Evolutionary conservation across 2,113 vertebrate species (phyloP).

Genomic region (Sebastes schlegelii): DNA sequence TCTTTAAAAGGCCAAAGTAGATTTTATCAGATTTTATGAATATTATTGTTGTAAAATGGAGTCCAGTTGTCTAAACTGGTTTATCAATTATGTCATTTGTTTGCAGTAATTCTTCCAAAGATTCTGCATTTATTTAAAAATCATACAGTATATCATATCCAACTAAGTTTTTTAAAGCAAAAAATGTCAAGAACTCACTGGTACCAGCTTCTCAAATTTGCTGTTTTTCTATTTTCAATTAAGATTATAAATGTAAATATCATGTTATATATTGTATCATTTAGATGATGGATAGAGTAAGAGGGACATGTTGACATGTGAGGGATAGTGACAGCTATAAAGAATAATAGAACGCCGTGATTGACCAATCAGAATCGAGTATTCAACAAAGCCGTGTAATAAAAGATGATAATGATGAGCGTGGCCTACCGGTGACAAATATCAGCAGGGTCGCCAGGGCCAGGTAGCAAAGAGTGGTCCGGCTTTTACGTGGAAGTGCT

Average conservation of each 20-base stretch:
- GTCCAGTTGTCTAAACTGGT: not conserved
- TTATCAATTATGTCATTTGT: not conserved
- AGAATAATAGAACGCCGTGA: too few species aligned
- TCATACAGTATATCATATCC: not conserved
- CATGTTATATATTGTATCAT: not conserved
- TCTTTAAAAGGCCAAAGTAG: not conserved
- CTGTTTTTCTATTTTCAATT: not conserved
- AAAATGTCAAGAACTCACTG: not conserved
- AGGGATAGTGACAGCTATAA: too few species aligned
- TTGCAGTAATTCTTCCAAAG: not conserved
- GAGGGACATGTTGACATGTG: not conserved
- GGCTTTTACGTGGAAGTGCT: not conserved
- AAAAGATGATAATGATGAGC: not conserved
- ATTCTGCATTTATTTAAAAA: not conserved
- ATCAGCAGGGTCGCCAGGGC: constrained; percentile 74
- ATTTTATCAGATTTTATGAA: not conserved
- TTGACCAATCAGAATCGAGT: too few species aligned
- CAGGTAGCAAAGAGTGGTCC: constrained; percentile 63
- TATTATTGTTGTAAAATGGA: not conserved
- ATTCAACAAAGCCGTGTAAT: too few species aligned
- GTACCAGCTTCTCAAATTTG: not conserved
- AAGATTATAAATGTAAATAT: not conserved
- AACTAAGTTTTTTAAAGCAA: not conserved
- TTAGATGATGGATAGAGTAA: not conserved
- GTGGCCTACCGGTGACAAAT: constrained; percentile 85